A percentile compares a stretch with the other conserved stretches of the same genome.
Conservation (phyloP, 2,888 invertebrate genomes). For the Tortrix viridana region DNA sequence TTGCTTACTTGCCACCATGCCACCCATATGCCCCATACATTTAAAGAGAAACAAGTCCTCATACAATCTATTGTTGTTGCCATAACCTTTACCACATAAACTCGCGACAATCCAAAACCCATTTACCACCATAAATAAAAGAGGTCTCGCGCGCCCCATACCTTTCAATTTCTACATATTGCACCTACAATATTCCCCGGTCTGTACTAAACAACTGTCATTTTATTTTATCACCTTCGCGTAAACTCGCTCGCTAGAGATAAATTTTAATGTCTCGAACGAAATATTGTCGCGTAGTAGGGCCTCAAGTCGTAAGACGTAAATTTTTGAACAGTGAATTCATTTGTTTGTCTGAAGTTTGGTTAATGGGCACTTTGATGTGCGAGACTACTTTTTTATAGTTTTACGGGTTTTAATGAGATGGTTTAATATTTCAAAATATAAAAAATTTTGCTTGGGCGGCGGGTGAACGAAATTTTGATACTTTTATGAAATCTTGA, state of each 20-base stretch:
- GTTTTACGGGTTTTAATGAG: slow-evolving; percentile 14
- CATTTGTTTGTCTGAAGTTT: slow-evolving; percentile 33
- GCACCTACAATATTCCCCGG: slow-evolving; percentile 72
- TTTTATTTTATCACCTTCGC: slow-evolving; percentile 83
- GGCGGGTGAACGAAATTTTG: not conserved
- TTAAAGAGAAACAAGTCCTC: too few relatives aligned
- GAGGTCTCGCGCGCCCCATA: slow-evolving; percentile 76
- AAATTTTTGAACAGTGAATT: slow-evolving; percentile 34
- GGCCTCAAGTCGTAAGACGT: slow-evolving; percentile 36
- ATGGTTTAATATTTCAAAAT: not conserved
- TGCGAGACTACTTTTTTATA: slow-evolving; percentile 11
- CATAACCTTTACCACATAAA: slow-evolving; percentile 51
- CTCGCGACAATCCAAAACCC: slow-evolving; percentile 76
- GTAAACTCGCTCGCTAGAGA: slow-evolving; percentile 76
- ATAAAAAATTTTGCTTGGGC: not conserved
- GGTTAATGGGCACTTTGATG: slow-evolving; percentile 1
- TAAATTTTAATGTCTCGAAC: slow-evolving; percentile 80
- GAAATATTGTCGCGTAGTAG: slow-evolving; percentile 74
- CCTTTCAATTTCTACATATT: slow-evolving; percentile 80
- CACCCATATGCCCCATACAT: too few relatives aligned
- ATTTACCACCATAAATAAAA: slow-evolving; percentile 80
- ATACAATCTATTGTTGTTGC: slow-evolving; percentile 31
- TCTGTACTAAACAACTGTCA: slow-evolving; percentile 83
- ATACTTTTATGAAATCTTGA: too few relatives aligned
- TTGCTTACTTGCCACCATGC: too few relatives aligned